Conservation (phyloP, 2,888 invertebrate species). For the Crepidodera aurea region DNA sequence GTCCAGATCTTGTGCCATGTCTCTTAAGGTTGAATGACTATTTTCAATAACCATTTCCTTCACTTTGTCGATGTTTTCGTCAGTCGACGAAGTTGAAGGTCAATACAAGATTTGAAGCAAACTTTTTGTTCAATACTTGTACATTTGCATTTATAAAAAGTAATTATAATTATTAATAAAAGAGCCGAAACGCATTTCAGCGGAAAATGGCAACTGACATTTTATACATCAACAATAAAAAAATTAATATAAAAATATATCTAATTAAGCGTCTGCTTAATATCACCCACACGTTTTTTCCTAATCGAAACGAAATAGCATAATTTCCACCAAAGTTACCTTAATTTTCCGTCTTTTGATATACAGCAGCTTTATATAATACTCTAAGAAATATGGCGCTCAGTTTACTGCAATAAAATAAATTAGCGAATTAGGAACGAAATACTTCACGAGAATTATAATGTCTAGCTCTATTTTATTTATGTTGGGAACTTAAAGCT, state of each 20-base stretch:
- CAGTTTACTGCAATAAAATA: constrained; percentile 47
- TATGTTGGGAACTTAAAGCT: constrained; percentile 14
- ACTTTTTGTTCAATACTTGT: too few species aligned
- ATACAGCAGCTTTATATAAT: constrained; percentile 35
- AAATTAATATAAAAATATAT: too few species aligned
- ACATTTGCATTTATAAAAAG: too few species aligned
- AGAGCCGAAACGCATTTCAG: too few species aligned
- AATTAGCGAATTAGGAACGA: constrained; percentile 47
- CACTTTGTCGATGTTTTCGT: too few species aligned
- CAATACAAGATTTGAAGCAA: too few species aligned
- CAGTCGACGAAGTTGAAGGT: too few species aligned
- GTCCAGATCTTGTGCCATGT: too few species aligned
- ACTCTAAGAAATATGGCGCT: constrained; percentile 36
- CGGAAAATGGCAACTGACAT: too few species aligned
- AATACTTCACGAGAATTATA: constrained; percentile 26
- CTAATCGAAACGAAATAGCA: background rate
- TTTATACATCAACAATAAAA: background rate
- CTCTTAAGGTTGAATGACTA: too few species aligned
- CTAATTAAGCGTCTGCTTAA: background rate
- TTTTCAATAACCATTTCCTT: too few species aligned
- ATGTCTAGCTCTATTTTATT: constrained; percentile 29
- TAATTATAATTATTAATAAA: too few species aligned
- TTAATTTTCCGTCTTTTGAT: constrained; percentile 17
- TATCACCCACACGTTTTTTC: background rate
- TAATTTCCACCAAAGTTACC: constrained; percentile 9